These are phyloP conservation scores for Apoderus coryli DNA, from an alignment of 2,888 invertebrate species.

Conservation along the genomic window DNA sequence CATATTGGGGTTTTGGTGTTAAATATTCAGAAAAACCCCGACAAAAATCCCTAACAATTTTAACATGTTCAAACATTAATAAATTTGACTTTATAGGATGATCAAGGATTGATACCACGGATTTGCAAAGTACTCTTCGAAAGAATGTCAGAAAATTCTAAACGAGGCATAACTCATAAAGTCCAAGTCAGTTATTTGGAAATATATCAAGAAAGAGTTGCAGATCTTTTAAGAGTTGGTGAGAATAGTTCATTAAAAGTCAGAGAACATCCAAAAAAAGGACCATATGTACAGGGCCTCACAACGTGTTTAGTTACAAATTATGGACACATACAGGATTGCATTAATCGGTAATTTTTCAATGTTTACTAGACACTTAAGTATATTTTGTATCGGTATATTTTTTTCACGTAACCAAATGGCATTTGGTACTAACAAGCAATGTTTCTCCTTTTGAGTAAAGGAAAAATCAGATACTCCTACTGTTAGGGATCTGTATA, in stretches of 20 bases:
- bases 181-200: constrained; percentile 63
- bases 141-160: constrained; percentile 66
- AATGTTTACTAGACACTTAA: not conserved
- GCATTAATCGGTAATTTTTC: constrained; percentile 30
- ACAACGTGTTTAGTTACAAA: constrained; percentile 76
- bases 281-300: constrained; percentile 74
- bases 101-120: constrained; percentile 70
- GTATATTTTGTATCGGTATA: not conserved
- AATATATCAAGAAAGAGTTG: constrained; percentile 51
- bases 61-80: not conserved
- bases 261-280: constrained; percentile 60
- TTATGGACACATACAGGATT: constrained; percentile 72
- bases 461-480: too few species aligned
- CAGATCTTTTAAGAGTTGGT: constrained; percentile 46
- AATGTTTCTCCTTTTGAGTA: too few species aligned
- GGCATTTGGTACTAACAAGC: too few species aligned
- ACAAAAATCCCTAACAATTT: not conserved
- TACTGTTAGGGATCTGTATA: too few species aligned
- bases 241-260: constrained; percentile 39
- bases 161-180: constrained; percentile 68
- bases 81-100: constrained; percentile 39
- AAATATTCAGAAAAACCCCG: not conserved
- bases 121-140: constrained; percentile 74
- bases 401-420: not conserved
- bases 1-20: too few species aligned